Conservation (phyloP, 2,888 invertebrate species). For the Eulithis testata region DNA sequence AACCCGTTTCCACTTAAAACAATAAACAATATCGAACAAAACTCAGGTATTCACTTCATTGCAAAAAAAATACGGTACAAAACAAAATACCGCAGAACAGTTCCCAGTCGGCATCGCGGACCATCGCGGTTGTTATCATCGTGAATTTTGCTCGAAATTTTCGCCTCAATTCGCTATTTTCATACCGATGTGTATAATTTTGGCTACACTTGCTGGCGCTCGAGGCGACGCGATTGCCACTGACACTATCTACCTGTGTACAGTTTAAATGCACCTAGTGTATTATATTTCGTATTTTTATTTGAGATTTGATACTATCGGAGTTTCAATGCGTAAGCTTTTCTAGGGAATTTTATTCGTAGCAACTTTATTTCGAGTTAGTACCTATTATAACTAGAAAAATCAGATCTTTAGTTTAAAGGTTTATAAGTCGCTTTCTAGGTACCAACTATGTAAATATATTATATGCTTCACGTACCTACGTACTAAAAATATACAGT, state of each 20-base stretch:
- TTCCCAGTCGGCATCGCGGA: conserved; percentile 52
- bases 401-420: too few species aligned
- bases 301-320: conserved; percentile 35
- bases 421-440: too few species aligned
- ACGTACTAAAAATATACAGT: too few species aligned
- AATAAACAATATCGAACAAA: conserved; percentile 20
- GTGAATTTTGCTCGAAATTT: conserved; percentile 54
- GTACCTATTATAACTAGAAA: too few species aligned
- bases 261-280: conserved; percentile 61
- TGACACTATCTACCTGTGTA: conserved; percentile 68
- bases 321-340: conserved; percentile 28
- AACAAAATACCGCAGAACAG: conserved; percentile 49
- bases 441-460: too few species aligned
- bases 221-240: conserved; percentile 58
- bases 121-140: conserved; percentile 56
- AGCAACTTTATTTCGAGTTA: conserved; percentile 6
- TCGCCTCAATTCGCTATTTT: conserved; percentile 56
- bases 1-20: conserved; percentile 18
- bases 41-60: conserved; percentile 54
- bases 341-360: conserved; percentile 9
- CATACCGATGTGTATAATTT: conserved; percentile 57
- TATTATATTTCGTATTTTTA: conserved; percentile 59
- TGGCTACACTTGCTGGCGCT: conserved; percentile 55
- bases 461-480: too few species aligned
- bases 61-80: conserved; percentile 51